Evolutionary conservation across 92 coral and sea anemone species (phyloP), one percentile per base, ranked within the genome.

Genomic region (Actinernus sp.): DNA sequence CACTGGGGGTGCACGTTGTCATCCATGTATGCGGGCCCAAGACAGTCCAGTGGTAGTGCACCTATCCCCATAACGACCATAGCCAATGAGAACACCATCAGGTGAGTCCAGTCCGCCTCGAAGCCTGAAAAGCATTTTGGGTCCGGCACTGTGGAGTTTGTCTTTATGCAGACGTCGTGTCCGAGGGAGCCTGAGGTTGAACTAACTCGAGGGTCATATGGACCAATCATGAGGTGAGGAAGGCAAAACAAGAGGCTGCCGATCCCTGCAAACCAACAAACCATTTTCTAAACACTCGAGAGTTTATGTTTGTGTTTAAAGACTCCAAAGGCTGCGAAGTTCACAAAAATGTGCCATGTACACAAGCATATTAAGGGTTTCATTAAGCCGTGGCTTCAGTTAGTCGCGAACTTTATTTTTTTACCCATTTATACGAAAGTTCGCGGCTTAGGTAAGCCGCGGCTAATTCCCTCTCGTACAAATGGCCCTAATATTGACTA

Each of bases 1-100:
- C 91, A 86, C 75, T 93, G 89, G 7, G 98, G 96, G 55, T 72
- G 86, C 3, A 93, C 93, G 40, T 93, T 93, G 58, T 93, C 98
- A 50, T 93, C 98, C 29, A 93, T 66, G 27, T 75, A 93, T 32
- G 96, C 90, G 6, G 95, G 91, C 37, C 90, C 96, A 23, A 93
- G 81, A 21, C 81, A 70, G 68, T 53, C 89, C 47, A 93, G 81
- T 12, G 98, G 87, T 19, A 93, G 79, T 10, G 96, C 68, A 2
- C 98, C 98, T 1, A 76, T 92, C 22, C 96, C 98, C 58, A 87
- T 83, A 30, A 84, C 62, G 58, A 85, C 37, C 67, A 84, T 96
- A 1, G 89, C 86, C 38, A 85, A 9, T 20, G 72, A 70, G 41
- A 90, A 87, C 18, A 90, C 64, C 26, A 73, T 63, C 13, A 90